Evolutionary conservation across 2,888 invertebrate genomes (phyloP), one percentile per base, ranked within the genome.

Genomic region (Lordiphosa andalusiaca): DNA sequence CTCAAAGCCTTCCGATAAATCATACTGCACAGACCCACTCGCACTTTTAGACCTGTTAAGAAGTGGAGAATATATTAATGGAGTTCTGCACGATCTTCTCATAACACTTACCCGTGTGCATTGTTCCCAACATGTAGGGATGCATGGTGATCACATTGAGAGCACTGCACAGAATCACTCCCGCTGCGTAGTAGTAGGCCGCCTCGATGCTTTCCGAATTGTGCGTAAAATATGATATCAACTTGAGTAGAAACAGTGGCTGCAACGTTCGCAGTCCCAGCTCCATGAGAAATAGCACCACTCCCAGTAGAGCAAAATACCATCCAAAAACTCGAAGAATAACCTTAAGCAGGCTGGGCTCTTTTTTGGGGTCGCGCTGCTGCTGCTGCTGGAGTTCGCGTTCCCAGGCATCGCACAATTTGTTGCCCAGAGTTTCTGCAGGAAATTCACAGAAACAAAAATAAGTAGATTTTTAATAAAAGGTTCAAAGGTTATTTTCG

Each of bases 61-160:
- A 9, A 47, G 2, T 10, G n/a, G 2, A 16, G 9, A 3, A 6
- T 9, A 0, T 6, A 16, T 7, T 4, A 21, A 25, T 25, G 6
- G 6, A 16, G 9, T 10, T 33, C 4, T 16, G 4, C 9, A 2
- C 4, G 9, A 12, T 7, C 4, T 21, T 25, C 4, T n/a, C 19
- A 21, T 6, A 10, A n/a, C 0, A 36, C 63, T 37, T 92, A 53
- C 94, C 94, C 6, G 93, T 87, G 69, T 93, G 92, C 84, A 91
- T 89, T 0, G 92, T 87, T 16, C 93, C 93, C 91, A 97, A 93
- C 93, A 97, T 96, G 87, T 95, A 96, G 0, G 96, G 95, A 90
- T 98, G 98, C 67, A 95, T 93, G 16, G 95, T 91, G 69, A 95
- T 90, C 25, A 96, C 93, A 80, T 94, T 94, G 19, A 95, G 83